Conservation (phyloP, 92 coral and sea anemone genomes). For the Paragorgia papillata region DNA sequence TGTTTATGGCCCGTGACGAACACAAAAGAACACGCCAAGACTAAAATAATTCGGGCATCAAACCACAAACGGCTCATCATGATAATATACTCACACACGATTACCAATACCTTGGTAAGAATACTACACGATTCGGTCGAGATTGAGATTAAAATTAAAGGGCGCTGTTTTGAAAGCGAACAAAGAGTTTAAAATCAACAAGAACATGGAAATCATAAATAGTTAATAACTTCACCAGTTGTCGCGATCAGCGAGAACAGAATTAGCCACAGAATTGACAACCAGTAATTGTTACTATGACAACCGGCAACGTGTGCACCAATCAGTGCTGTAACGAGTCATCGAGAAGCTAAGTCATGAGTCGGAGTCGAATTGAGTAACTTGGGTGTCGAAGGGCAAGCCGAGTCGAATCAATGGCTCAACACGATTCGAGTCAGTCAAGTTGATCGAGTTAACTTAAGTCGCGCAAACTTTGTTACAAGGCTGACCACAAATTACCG, state of each 20-base stretch:
- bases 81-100: too few relatives aligned
- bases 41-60: not conserved
- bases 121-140: not conserved
- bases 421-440: too few relatives aligned
- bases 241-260: not conserved
- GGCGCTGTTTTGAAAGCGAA: conserved; percentile 25
- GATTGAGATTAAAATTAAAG: not conserved
- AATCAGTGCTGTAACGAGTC: too few relatives aligned
- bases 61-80: not conserved
- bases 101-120: not conserved
- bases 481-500: too few relatives aligned
- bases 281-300: not conserved
- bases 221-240: conserved; percentile 4
- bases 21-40: not conserved
- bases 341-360: too few relatives aligned
- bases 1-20: conserved; percentile 1
- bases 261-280: not conserved
- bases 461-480: too few relatives aligned
- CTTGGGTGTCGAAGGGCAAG: too few relatives aligned
- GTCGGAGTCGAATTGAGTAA: too few relatives aligned
- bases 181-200: conserved; percentile 23
- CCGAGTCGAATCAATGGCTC: too few relatives aligned
- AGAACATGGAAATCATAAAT: conserved; percentile 26
- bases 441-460: too few relatives aligned
- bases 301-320: not conserved